Base-by-base conservation (phyloP, 2,888 invertebrate genomes). In the Drosophila trichaetosa region DNA sequence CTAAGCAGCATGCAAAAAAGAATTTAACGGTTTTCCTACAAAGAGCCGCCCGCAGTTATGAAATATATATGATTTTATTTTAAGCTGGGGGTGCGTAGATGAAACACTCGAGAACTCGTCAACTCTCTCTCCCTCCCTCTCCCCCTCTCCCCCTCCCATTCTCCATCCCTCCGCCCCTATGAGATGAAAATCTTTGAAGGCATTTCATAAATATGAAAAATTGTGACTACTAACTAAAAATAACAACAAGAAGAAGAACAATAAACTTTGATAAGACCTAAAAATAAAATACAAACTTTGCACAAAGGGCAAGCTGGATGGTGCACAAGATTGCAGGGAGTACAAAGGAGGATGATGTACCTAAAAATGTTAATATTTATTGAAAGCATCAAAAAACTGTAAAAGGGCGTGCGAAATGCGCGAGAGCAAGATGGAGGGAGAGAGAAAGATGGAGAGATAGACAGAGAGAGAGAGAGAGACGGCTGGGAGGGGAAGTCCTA, bases 151-250 rank as follows among this genome's bases (percentile, higher is more conserved):
- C 48, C 46, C 51, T 70, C 0, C 10, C 10, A 11, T 10, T n/a
- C 31, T 2, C 18, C 38, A 27, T 18, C 46, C 27, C 38, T 2
- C 21, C 46, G 8, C 49, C 51, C 46, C 70, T 77, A 79, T 80
- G 73, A 83, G 90, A 89, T 89, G 84, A 84, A 89, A 90, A 89
- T 86, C 90, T 86, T 84, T 89, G 69, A 76, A 86, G 87, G 86
- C 87, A 80, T 87, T 86, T 81, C 76, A 84, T 83, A 87, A 89
- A 89, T 81, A 89, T 85, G 80, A 85, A 89, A 89, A 89, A 83
- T 87, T 60, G 79, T 76, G 85, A 75, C 80, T 73, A 80, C 76
- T 65, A 83, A 87, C 84, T 83, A 83, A 81, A 84, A 82, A 86
- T 65, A 73, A 69, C 64, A 85, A 62, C 53, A 65, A 53, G 65